Conservation (phyloP, 2,113 vertebrate genomes). For the Chlorodrepanis virens region DNA sequence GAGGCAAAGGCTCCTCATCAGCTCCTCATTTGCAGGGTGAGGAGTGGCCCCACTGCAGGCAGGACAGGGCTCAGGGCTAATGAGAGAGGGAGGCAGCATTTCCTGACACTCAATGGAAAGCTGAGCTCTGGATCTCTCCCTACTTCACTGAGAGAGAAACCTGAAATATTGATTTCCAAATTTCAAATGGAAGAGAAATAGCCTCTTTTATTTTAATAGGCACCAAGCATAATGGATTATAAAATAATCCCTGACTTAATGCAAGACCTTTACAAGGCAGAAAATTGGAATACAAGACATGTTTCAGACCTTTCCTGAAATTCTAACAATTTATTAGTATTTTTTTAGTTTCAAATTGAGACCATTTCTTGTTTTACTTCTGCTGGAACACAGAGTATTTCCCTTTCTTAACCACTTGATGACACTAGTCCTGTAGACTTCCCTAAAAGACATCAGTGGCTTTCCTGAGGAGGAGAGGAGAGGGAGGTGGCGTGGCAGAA, state of each 20-base stretch:
- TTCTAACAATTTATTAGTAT: neutral
- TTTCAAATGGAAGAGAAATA: neutral
- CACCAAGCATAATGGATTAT: neutral
- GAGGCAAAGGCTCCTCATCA: neutral
- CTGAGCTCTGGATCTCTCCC: neutral
- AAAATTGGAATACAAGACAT: neutral
- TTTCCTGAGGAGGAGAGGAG: neutral
- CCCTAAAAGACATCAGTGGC: neutral
- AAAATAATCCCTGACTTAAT: neutral
- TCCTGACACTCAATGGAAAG: neutral
- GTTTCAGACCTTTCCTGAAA: neutral
- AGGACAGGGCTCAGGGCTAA: neutral
- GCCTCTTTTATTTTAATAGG: neutral
- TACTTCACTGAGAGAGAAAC: neutral
- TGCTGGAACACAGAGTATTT: neutral
- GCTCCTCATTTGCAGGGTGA: neutral
- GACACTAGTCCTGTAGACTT: neutral
- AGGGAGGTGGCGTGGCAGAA: neutral
- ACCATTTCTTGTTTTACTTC: neutral
- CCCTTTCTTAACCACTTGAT: neutral
- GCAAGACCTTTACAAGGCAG: neutral
- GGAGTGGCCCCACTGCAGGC: fast-evolving
- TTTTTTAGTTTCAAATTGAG: neutral
- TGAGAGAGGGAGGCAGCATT: no score
- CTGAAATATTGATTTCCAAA: neutral